Evolutionary conservation across 2,888 invertebrate species (phyloP), one percentile per base, ranked within the genome.

Genomic region (Acleris literana): DNA sequence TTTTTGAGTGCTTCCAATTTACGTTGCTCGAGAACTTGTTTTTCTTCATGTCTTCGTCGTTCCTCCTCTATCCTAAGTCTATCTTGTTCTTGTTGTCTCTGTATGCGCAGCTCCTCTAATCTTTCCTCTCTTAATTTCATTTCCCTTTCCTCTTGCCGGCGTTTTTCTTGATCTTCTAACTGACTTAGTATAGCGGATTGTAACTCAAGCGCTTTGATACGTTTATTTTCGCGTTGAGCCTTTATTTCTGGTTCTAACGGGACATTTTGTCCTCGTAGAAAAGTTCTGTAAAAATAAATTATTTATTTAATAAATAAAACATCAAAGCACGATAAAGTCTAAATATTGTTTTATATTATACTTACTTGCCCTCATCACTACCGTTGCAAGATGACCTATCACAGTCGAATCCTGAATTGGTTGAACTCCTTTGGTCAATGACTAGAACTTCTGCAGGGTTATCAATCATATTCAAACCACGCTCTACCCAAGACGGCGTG

Each of bases 111-210:
- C 78, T 98, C 97, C 84, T 97, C 97, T 71, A 96, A 93, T 72
- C 94, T 93, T 83, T 98, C 98, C 84, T 98, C 97, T 76, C 93
- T 93, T 70, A 95, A 86, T 71, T 95, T 94, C 61, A 93, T 93
- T 79, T 97, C 96, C 71, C 95, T 94, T 82, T 98, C 98, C 84
- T 96, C 95, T 76, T 94, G 94, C 16, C 96, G 94, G 61, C 94
- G 92, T 75, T 94, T 93, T 77, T 97, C 97, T 53, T 96, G 94
- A 79, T 98, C 98, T 80, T 97, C 96, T 61, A 98, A 92, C 84
- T 98, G 97, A 80, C 95, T 95, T 74, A 96, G 94, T 75, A 98
- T 97, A 16, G 96, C 97, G 69, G 96, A 95, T 86, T 98, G 98
- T 73, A 97, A 95, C 82, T 97, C 97, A 69, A 97, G 85, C 0